phyloP scores from a whole-genome alignment of 2,113 vertebrate genomes.

The Corythaeola cristata region DNA sequence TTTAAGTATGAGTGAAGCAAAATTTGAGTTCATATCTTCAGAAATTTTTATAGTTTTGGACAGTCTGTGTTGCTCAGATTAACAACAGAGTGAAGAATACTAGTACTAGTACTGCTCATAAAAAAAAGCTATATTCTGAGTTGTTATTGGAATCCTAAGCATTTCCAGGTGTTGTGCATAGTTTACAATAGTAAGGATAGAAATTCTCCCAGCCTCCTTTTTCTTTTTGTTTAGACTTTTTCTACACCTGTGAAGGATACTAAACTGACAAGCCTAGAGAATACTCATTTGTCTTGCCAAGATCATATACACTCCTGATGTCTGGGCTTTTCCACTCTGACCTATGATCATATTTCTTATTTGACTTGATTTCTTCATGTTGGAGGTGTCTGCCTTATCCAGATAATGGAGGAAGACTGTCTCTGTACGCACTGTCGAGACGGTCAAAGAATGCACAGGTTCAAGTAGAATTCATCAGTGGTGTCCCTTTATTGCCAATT shows the following conservation, averaged over 20 bases:
- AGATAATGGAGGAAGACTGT: not conserved
- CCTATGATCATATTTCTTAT: not conserved
- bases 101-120: not conserved
- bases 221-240: not conserved
- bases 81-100: not conserved
- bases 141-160: not conserved
- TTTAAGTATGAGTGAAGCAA: not conserved
- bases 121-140: not conserved
- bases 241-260: not conserved
- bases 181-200: not conserved
- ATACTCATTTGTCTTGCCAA: not conserved
- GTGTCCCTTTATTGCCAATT: too few species aligned
- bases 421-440: too few species aligned
- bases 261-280: not conserved
- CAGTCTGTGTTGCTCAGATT: not conserved
- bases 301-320: not conserved
- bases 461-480: too few species aligned
- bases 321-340: not conserved
- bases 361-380: not conserved
- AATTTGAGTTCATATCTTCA: not conserved
- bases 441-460: too few species aligned
- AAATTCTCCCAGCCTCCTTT: not conserved
- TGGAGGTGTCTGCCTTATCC: not conserved
- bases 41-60: not conserved
- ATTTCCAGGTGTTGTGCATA: constrained; percentile 41